Evolutionary conservation across 2,797 vertebrate species (phyloP).

Genomic region (Odontamblyopus lacepedii): DNA sequence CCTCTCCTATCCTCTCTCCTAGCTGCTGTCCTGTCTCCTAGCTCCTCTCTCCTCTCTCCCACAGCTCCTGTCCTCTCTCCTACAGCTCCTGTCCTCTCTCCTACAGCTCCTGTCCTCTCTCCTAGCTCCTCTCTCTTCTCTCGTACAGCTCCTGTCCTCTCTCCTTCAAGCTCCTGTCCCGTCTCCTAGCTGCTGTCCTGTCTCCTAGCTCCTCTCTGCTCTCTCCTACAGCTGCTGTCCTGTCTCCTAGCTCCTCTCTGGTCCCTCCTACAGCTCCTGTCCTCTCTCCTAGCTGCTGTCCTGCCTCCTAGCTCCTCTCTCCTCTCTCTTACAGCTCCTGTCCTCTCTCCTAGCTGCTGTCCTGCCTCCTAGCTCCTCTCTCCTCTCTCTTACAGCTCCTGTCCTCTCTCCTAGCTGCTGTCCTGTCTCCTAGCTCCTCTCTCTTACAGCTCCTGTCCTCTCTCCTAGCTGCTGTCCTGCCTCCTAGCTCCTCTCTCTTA

Average conservation of each 20-base stretch:
- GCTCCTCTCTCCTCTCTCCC: neutral
- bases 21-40: neutral
- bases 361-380: too few relatives aligned
- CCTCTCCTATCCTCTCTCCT: neutral
- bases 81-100: too few relatives aligned
- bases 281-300: neutral
- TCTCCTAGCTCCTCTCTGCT: neutral
- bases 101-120: neutral
- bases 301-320: neutral
- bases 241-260: neutral
- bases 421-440: neutral
- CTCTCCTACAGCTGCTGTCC: neutral
- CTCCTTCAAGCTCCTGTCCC: neutral
- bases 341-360: too few relatives aligned
- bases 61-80: neutral
- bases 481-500: neutral
- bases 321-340: too few relatives aligned
- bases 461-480: neutral
- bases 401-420: neutral
- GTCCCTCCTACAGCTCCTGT: neutral
- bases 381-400: neutral
- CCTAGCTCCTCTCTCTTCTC: conserved; percentile 34
- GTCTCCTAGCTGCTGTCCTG: neutral
- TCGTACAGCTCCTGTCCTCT: conserved; percentile 5
- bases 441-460: neutral